A percentile compares a stretch with the other conserved stretches of the same genome.
Evolutionary conservation across 2,113 vertebrate genomes (phyloP).

Genomic region (Laticauda colubrina): DNA sequence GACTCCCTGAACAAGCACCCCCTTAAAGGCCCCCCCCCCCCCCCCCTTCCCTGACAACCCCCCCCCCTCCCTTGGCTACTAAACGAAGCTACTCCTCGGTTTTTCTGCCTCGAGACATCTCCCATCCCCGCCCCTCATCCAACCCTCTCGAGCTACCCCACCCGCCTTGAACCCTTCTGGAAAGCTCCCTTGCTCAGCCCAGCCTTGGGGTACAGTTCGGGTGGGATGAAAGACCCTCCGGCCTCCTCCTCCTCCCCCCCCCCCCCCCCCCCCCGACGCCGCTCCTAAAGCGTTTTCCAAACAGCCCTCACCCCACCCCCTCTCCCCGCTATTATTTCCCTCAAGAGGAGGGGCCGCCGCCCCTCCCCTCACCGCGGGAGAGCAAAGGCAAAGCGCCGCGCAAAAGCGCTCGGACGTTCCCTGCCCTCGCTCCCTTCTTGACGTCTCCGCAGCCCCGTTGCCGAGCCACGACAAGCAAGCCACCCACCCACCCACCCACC

Average conservation of each 20-base stretch:
- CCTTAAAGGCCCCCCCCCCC: not conserved
- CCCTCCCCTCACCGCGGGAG: not conserved
- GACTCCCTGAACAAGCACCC: no score
- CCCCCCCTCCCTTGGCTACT: not conserved
- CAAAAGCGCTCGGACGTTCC: not conserved
- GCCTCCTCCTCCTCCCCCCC: not conserved
- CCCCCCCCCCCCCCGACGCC: not conserved
- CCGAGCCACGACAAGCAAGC: no score
- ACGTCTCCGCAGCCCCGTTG: not conserved
- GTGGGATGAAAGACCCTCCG: not conserved
- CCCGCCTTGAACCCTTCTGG: not conserved
- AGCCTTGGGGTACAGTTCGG: no score
- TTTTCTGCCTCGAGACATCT: not conserved
- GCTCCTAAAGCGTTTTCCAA: not conserved
- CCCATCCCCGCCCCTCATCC: not conserved
- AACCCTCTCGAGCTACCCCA: no score
- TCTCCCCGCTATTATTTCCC: not conserved
- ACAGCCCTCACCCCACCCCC: not conserved
- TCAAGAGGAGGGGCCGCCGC: not conserved
- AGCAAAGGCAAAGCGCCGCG: not conserved
- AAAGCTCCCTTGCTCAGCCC: not conserved
- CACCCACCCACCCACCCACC: not conserved
- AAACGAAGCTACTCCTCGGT: not conserved
- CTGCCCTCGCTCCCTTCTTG: not conserved
- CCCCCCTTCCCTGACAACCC: not conserved